Evolutionary conservation across 2,797 vertebrate genomes (phyloP).

Genomic region (Semaprochilodus insignis): DNA sequence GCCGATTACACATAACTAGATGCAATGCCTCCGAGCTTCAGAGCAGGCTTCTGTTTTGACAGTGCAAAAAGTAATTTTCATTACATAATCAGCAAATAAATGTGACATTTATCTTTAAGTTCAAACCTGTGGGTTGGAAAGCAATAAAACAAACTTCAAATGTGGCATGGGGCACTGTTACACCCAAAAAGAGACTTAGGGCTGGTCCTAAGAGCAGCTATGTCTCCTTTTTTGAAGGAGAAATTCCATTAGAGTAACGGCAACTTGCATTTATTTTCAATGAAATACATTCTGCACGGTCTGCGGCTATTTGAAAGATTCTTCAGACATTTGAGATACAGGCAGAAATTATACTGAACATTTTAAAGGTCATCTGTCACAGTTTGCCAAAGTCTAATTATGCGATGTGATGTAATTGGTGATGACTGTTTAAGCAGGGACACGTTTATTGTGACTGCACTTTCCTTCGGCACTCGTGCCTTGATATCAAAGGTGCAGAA

Average conservation of each 20-base stretch:
- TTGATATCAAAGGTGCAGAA: not conserved
- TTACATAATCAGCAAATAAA: slow-evolving; percentile 17
- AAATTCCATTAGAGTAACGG: not conserved
- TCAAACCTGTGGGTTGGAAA: slow-evolving; percentile 2
- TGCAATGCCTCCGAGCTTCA: slow-evolving; percentile 34
- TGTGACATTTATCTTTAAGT: slow-evolving; percentile 7
- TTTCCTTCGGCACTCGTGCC: not conserved
- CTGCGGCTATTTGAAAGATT: not conserved
- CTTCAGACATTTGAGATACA: not conserved
- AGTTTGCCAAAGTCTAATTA: not conserved
- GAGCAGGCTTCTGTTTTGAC: slow-evolving; percentile 32
- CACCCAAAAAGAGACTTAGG: not conserved
- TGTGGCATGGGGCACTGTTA: not conserved
- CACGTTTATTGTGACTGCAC: not conserved
- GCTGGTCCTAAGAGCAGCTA: not conserved
- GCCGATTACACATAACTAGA: slow-evolving; percentile 44
- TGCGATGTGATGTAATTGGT: not conserved
- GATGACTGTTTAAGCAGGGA: slow-evolving; percentile 6
- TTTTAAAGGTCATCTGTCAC: not conserved
- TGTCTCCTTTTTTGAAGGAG: too few relatives aligned
- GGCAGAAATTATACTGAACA: not conserved
- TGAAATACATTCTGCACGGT: not conserved
- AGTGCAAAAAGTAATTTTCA: slow-evolving; percentile 19
- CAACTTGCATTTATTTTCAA: not conserved
- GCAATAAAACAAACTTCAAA: not conserved